Conservation (phyloP, 2,888 invertebrate genomes). For the Zelleria hepariella region DNA sequence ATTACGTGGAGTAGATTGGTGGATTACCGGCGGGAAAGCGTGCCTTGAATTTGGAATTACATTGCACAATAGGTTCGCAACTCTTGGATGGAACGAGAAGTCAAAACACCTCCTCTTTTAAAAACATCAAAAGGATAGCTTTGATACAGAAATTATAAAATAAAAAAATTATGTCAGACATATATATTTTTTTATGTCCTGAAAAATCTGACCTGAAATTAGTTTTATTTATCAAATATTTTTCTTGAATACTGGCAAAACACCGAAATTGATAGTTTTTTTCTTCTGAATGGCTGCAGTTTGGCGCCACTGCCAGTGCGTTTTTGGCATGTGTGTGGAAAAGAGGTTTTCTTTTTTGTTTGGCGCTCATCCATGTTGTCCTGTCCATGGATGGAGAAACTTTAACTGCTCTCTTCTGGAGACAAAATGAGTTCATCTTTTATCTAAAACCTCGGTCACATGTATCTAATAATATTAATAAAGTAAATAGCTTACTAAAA, state of each 20-base stretch:
- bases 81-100: no score
- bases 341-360: background rate
- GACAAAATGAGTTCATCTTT: background rate
- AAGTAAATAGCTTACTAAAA: no score
- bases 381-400: background rate
- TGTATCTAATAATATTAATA: no score
- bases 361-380: background rate
- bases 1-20: slow-evolving; percentile 37
- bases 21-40: slow-evolving; percentile 43
- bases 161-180: no score
- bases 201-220: no score
- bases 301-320: background rate
- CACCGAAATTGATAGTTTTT: background rate
- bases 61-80: slow-evolving; percentile 10
- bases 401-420: background rate
- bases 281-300: background rate
- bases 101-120: no score
- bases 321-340: background rate
- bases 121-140: no score
- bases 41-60: slow-evolving; percentile 31
- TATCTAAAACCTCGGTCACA: no score
- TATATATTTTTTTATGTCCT: no score
- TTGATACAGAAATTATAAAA: no score
- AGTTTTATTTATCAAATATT: no score
- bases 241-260: no score